Evolutionary conservation across 2,888 invertebrate species (phyloP).

Genomic region (Lepeophtheirus nordmannii): DNA sequence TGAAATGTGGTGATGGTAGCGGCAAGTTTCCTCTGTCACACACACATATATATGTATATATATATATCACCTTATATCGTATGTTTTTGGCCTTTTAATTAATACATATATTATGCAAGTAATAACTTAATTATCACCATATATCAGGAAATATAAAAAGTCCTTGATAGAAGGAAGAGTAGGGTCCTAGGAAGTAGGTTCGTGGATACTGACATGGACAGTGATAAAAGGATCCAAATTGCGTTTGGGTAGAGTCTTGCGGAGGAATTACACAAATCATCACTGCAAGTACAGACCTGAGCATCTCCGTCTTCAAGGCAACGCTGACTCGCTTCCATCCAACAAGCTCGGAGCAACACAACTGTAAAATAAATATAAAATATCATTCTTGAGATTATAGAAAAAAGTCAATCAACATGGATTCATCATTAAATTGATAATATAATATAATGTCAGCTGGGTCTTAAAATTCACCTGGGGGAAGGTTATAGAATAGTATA

Average conservation of each 20-base stretch:
- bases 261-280: conserved; percentile 16
- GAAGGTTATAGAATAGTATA: no score
- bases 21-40: no score
- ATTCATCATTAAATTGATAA: no score
- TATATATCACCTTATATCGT: no score
- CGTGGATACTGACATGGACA: neutral
- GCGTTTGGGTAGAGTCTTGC: neutral
- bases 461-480: no score
- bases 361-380: conserved; percentile 8
- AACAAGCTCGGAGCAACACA: conserved; percentile 20
- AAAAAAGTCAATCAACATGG: no score
- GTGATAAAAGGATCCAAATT: neutral
- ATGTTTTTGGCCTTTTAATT: no score
- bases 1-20: no score
- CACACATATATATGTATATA: no score
- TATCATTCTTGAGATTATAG: no score
- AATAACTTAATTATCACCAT: neutral
- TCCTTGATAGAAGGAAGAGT: neutral
- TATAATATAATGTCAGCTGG: no score
- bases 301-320: conserved; percentile 17
- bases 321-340: conserved; percentile 17
- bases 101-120: no score
- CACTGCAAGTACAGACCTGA: conserved; percentile 17
- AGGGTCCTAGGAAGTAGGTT: neutral
- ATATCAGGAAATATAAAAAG: neutral